Percentiles rank a stretch among this genome's conserved stretches.
phyloP scores from a whole-genome alignment of 2,888 invertebrate genomes.

The Ennomos quercinarius region DNA sequence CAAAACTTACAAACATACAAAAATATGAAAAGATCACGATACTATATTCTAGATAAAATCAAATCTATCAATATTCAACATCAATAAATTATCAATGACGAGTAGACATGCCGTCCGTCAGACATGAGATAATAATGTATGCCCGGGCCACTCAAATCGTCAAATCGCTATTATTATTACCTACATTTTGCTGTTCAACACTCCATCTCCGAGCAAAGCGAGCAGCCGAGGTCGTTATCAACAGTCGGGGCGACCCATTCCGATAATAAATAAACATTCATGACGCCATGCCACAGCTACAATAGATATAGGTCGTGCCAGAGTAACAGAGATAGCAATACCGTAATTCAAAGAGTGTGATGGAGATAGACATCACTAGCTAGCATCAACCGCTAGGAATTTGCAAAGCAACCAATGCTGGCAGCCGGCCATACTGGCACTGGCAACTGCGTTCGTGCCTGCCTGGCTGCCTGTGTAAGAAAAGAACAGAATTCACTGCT shows the following conservation, averaged over 20 bases:
- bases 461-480: conserved; percentile 60
- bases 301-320: conserved; percentile 21
- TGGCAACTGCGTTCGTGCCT: conserved; percentile 58
- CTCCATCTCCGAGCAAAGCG: conserved; percentile 13
- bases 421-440: conserved; percentile 68
- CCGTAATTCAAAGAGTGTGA: conserved; percentile 46
- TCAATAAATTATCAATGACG: too few relatives aligned
- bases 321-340: conserved; percentile 49
- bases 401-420: conserved; percentile 73
- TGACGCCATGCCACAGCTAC: conserved; percentile 18
- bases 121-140: background rate
- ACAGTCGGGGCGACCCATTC: conserved; percentile 25
- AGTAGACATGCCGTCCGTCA: too few relatives aligned
- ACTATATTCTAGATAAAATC: too few relatives aligned
- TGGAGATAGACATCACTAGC: conserved; percentile 48
- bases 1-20: too few relatives aligned
- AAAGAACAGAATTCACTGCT: conserved; percentile 58
- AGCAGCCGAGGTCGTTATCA: conserved; percentile 24
- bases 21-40: too few relatives aligned
- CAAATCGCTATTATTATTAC: conserved; percentile 21
- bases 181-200: conserved; percentile 6
- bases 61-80: too few relatives aligned
- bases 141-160: conserved; percentile 2
- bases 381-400: conserved; percentile 62
- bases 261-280: conserved; percentile 11